Conservation (phyloP, 2,797 vertebrate genomes). For the Poeciliopsis paucimaculata region DNA sequence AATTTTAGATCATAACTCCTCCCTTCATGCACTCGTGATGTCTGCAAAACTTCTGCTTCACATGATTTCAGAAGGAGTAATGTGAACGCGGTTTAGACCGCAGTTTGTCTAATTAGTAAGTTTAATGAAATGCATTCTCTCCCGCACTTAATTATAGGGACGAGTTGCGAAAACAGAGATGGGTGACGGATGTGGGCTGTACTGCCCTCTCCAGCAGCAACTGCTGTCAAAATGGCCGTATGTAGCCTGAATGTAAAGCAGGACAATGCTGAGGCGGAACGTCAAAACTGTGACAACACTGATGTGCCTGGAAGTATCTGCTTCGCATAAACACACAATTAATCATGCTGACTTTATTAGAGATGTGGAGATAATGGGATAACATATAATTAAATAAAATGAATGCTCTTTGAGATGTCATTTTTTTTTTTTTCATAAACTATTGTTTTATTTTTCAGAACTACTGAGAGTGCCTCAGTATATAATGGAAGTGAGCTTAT, state of each 20-base stretch:
- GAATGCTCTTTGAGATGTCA: not conserved
- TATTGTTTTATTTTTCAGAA: constrained; percentile 8
- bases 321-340: constrained; percentile 22
- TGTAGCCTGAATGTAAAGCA: constrained; percentile 47
- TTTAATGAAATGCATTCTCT: constrained; percentile 51
- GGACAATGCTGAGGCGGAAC: constrained; percentile 25
- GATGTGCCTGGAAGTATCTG: constrained; percentile 22
- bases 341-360: constrained; percentile 22
- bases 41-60: constrained; percentile 30
- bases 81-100: constrained; percentile 33
- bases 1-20: constrained; percentile 44
- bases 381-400: constrained; percentile 16
- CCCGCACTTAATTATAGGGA: constrained; percentile 49
- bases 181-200: constrained; percentile 27
- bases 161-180: constrained; percentile 28
- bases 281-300: constrained; percentile 29
- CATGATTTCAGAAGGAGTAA: constrained; percentile 35
- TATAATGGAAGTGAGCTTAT: constrained; percentile 12
- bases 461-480: constrained; percentile 1
- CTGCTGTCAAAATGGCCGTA: constrained; percentile 26
- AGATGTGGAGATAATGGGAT: constrained; percentile 12
- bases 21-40: constrained; percentile 30
- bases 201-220: constrained; percentile 30
- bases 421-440: constrained; percentile 4
- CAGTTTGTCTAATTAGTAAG: constrained; percentile 56